These are phyloP conservation scores for Orientallactaga sibirica DNA, from an alignment of 2,797 vertebrate species.

Conservation along the genomic window DNA sequence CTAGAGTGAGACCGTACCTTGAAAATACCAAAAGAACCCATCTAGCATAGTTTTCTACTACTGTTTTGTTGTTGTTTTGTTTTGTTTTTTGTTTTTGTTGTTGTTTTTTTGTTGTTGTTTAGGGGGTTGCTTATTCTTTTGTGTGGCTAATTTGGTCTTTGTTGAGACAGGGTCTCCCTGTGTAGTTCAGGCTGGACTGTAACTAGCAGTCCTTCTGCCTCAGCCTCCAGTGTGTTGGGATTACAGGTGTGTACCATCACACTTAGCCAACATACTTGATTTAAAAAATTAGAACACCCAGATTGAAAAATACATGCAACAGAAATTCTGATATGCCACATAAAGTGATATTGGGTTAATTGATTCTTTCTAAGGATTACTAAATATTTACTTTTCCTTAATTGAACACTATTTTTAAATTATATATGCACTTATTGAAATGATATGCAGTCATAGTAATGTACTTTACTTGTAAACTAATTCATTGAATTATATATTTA, in stretches of 20 bases:
- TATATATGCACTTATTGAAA: constrained; percentile 1
- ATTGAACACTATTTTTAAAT: background rate
- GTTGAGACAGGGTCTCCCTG: background rate
- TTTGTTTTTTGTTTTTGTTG: background rate
- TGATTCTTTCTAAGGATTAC: constrained; percentile 42
- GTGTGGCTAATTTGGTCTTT: background rate
- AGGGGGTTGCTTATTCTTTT: background rate
- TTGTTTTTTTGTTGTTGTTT: too few species aligned
- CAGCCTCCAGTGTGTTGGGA: background rate
- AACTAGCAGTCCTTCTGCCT: background rate
- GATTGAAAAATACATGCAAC: background rate
- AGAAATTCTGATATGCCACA: constrained; percentile 37
- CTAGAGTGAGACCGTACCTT: too few species aligned
- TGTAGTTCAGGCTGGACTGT: background rate
- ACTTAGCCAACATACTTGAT: background rate
- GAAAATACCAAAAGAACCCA: too few species aligned
- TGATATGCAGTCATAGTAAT: constrained; percentile 30
- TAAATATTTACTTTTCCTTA: constrained; percentile 48
- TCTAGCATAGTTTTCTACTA: too few species aligned
- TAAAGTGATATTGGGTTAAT: constrained; percentile 6
- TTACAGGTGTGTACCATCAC: background rate
- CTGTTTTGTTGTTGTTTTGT: background rate
- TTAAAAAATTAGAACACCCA: background rate
- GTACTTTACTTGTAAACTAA: constrained; percentile 20
- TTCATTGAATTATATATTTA: background rate